These are phyloP conservation scores for Propithecus deckenii DNA, from an alignment of 2,797 vertebrate species.

Conservation along the genomic window DNA sequence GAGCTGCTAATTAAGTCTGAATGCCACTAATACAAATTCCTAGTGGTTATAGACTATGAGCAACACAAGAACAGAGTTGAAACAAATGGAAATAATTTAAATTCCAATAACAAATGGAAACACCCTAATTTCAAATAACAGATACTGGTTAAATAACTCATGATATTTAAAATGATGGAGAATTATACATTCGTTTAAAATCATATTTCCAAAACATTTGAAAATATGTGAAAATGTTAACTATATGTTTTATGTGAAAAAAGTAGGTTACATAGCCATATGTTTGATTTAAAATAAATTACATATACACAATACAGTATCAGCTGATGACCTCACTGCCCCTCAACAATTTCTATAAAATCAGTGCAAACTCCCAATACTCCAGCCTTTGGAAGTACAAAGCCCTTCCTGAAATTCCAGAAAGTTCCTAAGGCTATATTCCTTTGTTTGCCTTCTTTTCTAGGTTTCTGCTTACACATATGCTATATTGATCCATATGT, in stretches of 20 bases:
- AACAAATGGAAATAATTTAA: not conserved
- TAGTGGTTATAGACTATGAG: not conserved
- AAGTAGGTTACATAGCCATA: not conserved
- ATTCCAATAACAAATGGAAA: not conserved
- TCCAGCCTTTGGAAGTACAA: not conserved
- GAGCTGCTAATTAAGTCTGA: not conserved
- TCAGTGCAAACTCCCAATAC: not conserved
- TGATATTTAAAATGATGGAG: not conserved
- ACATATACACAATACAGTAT: not conserved
- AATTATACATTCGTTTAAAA: not conserved
- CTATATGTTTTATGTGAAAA: not conserved
- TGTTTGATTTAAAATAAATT: not conserved
- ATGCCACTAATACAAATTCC: not conserved
- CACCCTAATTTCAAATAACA: not conserved
- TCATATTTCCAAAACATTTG: not conserved
- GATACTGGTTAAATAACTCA: not conserved
- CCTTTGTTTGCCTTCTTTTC: not conserved
- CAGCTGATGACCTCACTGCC: not conserved
- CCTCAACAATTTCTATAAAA: not conserved
- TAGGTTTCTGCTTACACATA: not conserved
- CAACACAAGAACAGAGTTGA: not conserved
- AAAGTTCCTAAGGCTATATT: not conserved
- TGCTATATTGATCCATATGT: not conserved
- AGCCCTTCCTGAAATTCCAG: not conserved
- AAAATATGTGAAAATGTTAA: not conserved